Evolutionary conservation across 2,797 vertebrate genomes (phyloP).

Genomic region (Acrossocheilus wenchowensis): DNA sequence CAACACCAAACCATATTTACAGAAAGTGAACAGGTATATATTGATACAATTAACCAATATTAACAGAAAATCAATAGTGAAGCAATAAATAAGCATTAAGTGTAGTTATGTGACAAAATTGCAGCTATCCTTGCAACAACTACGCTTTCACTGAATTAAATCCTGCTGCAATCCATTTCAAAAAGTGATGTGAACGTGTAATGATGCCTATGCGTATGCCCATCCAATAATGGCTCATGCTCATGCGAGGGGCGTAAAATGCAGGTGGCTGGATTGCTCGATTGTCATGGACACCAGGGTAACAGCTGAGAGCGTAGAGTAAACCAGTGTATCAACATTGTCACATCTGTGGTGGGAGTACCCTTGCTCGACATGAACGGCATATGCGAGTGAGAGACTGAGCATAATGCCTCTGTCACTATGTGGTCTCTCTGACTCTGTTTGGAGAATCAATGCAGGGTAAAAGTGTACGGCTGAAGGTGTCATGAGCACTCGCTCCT

Average conservation of each 20-base stretch:
- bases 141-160: background rate
- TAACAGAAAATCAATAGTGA: no score
- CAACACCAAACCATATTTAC: background rate
- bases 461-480: slow-evolving; percentile 29
- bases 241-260: slow-evolving; percentile 12
- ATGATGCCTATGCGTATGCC: background rate
- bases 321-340: slow-evolving; percentile 56
- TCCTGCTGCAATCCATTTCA: background rate
- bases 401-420: slow-evolving; percentile 31
- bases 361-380: slow-evolving; percentile 21
- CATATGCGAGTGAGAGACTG: slow-evolving; percentile 19
- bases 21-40: background rate
- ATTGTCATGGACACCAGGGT: slow-evolving; percentile 75
- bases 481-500: background rate
- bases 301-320: slow-evolving; percentile 71
- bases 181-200: background rate
- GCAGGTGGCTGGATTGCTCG: slow-evolving; percentile 32
- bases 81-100: background rate
- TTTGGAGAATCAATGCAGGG: slow-evolving; percentile 47
- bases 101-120: background rate
- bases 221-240: background rate
- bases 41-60: background rate
- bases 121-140: background rate
- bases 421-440: slow-evolving; percentile 35
- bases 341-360: slow-evolving; percentile 46